phyloP scores from a whole-genome alignment of 2,888 invertebrate species.

The Heteromyza rotundicornis region DNA sequence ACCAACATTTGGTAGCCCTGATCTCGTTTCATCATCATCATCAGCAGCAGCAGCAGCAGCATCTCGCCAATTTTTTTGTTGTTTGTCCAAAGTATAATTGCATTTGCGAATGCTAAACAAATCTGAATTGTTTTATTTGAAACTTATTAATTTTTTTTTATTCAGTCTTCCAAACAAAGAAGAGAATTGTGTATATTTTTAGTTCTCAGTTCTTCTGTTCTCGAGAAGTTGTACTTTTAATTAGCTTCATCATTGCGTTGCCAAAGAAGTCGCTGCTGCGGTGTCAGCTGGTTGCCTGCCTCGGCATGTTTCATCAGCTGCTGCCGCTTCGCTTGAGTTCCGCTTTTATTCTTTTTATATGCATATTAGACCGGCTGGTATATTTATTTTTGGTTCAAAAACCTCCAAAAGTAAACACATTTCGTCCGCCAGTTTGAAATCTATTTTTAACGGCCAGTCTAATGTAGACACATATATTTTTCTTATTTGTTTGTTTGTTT shows the following conservation, averaged over 20 bases:
- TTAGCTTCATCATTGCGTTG: slow-evolving; percentile 9
- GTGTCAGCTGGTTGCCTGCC: background rate
- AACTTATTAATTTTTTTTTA: slow-evolving; percentile 17
- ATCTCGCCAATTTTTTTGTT: no score
- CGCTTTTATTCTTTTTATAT: slow-evolving; percentile 16
- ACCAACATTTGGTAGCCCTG: slow-evolving; percentile 11
- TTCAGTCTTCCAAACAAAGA: slow-evolving; percentile 22
- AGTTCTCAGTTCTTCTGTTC: slow-evolving; percentile 16
- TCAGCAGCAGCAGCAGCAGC: no score
- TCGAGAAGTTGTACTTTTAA: slow-evolving; percentile 10
- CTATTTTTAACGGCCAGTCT: no score
- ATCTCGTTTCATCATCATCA: slow-evolving; percentile 22
- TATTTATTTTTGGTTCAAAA: no score
- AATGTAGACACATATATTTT: no score
- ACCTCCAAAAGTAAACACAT: no score
- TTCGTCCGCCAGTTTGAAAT: no score
- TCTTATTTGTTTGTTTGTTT: slow-evolving; percentile 5
- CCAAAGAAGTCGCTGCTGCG: background rate
- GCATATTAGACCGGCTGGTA: no score
- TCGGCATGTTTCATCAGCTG: slow-evolving; percentile 16
- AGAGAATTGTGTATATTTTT: slow-evolving; percentile 16
- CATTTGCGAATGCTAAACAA: no score
- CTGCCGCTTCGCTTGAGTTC: slow-evolving; percentile 14
- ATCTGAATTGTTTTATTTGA: background rate
- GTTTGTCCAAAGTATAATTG: no score